Evolutionary conservation across 2,888 invertebrate species (phyloP), one percentile per base, ranked within the genome.

Genomic region (Dioctria rufipes): DNA sequence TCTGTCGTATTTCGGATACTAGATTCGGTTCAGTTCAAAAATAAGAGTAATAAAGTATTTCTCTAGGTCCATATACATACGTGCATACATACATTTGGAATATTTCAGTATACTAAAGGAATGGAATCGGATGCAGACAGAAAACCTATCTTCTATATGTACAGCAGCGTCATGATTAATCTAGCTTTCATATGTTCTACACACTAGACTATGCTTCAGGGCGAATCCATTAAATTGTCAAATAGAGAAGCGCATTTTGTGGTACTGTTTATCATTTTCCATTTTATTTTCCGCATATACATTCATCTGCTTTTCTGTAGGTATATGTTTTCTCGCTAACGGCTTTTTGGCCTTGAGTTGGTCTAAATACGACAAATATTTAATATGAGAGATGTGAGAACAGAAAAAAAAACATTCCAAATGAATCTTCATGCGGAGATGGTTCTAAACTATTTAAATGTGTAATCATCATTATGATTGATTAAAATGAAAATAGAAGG

Each of bases 141-240:
- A 54, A 60, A 75, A 60, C 60, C 43, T 75, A 75, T 75, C 73
- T 75, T 75, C 60, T 60, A 60, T 60, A 75, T 75, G 51, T 49
- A 42, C 49, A 75, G 73, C 65, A 69, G 73, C 73, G 42, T 75
- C 73, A 75, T 75, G 73, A 75, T 75, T 75, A 75, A 75, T 75
- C 73, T 75, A 37, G 73, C 73, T 75, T 75, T 75, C 73, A 75
- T 75, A 75, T 60, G 60, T 75, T 75, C 73, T 75, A 75, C 40
- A 60, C 73, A 60, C 25, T 25, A 25, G 25, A 25, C 25, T 60
- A 43, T 42, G 60, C 73, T 75, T 49, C 43, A 75, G 73, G 73
- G 73, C 60, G 73, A 75, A 75, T 75, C 73, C 73, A 75, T 75
- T 75, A 75, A 75, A 75, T 75, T 75, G 73, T 75, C 73, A 75